Base-by-base conservation (phyloP, 2,888 invertebrate genomes). In the Lasioglossum pauxillum region DNA sequence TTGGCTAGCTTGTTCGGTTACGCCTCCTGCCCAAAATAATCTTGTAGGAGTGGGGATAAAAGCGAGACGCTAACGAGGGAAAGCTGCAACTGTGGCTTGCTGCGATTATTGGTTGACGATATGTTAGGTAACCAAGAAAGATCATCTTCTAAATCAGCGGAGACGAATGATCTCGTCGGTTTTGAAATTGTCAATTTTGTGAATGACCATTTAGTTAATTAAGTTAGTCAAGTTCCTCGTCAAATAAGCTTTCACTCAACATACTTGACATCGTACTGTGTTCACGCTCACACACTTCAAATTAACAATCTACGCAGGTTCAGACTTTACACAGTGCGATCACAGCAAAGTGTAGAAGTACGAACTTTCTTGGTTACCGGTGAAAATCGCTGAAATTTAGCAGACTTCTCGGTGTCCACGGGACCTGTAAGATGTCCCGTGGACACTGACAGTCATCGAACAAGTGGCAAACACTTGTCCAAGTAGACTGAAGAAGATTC, bases 391-490 rank as follows among this genome's bases (percentile, higher is more conserved):
- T 64, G 4, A 46, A 79, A 2, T 44, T 60, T 23, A 19, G 16
- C 19, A 35, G 38, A 73, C 46, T 27, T 75, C 27, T 82, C 41
- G 35, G 57, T 46, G 27, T 53, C 64, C 31, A 16, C 7, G 41
- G 49, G 41, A 8, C 12, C 44, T 0, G 23, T 41, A 53, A 1
- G 2, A 7, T 7, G 73, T 60, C 60, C 49, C 64, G 16, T 16
- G 46, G 14, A 73, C 57, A 23, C 64, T 16, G 79, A 57, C 31
- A 44, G 49, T 67, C 64, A 41, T 73, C 60, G 67, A 35, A 23
- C 35, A 35, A 67, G 23, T 19, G 67, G 35, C 16, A 7, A 67
- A 35, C 67, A 8, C 35, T 35, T 23, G 23, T 35, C 35, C 35
- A 35, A 23, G 23, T 14, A 46, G 64, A 44, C 44, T 14, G 41